Base-by-base conservation (phyloP, 2,113 vertebrate species). In the Ciconia boyciana region DNA sequence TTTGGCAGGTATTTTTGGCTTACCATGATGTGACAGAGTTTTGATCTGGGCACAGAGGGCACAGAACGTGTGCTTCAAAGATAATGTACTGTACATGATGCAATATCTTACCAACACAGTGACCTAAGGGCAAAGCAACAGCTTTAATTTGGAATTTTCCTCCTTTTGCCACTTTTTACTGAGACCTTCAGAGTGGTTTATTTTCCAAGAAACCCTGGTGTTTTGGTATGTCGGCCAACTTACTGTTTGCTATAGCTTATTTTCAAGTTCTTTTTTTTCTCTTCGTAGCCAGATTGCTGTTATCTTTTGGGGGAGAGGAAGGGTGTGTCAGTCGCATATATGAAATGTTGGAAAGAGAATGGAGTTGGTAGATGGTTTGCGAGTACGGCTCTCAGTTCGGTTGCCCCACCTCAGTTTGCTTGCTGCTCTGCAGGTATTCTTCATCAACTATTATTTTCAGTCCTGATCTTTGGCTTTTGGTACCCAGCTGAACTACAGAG, bases 81-180 rank as follows among this genome's bases (percentile, higher is more conserved):
- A 41, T 48, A 77, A 80, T 31, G 9, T 60, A 16, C 71, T 62
- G 22, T 49, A 62, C 51, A 65, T 94, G 77, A 94, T 61, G 54
- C 92, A 69, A 46, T 95, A 72, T 29, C 43, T 90, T 93, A 81
- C 58, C 9, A 4, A 80, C 54, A 82, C 36, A 20, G 44, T 84
- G 82, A 95, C 60, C 49, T 84, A 54, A 88, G 77, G 72, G 64
- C 81, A 93, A 51, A 78, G 31, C 91, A 96, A 91, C 66, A 48
- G 14, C 61, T 96, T 76, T n/a, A 52, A 88, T 83, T 94, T 90
- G 83, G 87, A 96, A 93, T 96, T 94, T 93, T 55, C 62, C 46
- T 93, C 75, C 58, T 87, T 16, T 83, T 88, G 58, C 31, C 34
- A 41, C 49, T 79, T 91, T 62, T 87, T 91, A 62, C 83, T 39